These are phyloP conservation scores for Yponomeuta cagnagella DNA, from an alignment of 2,888 invertebrate genomes.

Conservation along the genomic window DNA sequence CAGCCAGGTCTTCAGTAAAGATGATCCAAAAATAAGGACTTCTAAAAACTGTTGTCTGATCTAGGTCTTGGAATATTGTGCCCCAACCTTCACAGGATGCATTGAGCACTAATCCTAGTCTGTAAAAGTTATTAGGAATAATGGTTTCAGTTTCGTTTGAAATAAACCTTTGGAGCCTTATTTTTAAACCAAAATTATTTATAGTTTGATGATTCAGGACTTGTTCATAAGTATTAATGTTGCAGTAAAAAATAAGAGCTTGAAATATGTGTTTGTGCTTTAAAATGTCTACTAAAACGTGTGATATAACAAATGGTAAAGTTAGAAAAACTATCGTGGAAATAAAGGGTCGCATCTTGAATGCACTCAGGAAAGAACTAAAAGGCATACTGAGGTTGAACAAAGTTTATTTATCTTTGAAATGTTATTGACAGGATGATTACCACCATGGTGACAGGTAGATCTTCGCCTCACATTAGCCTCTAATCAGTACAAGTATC, in stretches of 20 bases:
- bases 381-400: background rate
- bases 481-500: too few relatives aligned
- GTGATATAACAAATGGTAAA: background rate
- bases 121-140: slow-evolving; percentile 18
- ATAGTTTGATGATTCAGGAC: slow-evolving; percentile 36
- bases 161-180: slow-evolving; percentile 22
- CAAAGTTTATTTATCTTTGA: background rate
- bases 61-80: slow-evolving; percentile 27
- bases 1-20: slow-evolving; percentile 34
- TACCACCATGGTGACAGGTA: slow-evolving; percentile 16
- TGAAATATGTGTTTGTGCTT: slow-evolving; percentile 43
- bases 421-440: slow-evolving; percentile 39
- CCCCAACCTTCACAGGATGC: slow-evolving; percentile 46
- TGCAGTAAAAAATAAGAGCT: slow-evolving; percentile 42
- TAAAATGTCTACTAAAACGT: slow-evolving; percentile 38
- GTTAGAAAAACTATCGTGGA: background rate
- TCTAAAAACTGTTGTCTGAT: slow-evolving; percentile 29
- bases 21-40: slow-evolving; percentile 55
- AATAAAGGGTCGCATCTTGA: background rate
- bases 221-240: slow-evolving; percentile 23
- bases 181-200: slow-evolving; percentile 30
- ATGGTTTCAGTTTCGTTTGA: slow-evolving; percentile 15
- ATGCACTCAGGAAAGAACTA: background rate
- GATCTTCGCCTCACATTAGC: slow-evolving; percentile 15
- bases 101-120: slow-evolving; percentile 42